Percentiles rank a stretch among this genome's conserved stretches.
Conservation (phyloP, 2,888 invertebrate genomes). For the Zaprionus lineosus region DNA sequence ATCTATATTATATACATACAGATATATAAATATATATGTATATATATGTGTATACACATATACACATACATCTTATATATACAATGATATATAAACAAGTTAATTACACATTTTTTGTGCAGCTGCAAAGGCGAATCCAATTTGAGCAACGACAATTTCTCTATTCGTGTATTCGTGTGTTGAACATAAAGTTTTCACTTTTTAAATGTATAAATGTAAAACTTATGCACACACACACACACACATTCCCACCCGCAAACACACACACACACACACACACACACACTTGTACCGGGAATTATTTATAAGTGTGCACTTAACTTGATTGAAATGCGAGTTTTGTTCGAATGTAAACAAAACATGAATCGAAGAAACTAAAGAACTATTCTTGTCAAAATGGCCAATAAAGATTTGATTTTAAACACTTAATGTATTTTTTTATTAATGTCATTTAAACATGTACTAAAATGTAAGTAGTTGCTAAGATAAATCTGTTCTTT, state of each 20-base stretch:
- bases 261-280: slow-evolving; percentile 11
- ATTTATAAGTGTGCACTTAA: slow-evolving; percentile 55
- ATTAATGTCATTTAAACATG: too few relatives aligned
- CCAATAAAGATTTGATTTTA: slow-evolving; percentile 79
- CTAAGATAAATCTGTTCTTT: too few relatives aligned
- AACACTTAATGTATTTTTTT: slow-evolving; percentile 3
- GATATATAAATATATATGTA: slow-evolving; percentile 19
- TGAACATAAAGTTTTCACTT: slow-evolving; percentile 38
- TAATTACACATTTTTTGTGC: slow-evolving; percentile 43
- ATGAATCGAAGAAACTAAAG: slow-evolving; percentile 52
- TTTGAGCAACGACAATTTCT: slow-evolving; percentile 45
- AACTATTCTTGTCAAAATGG: slow-evolving; percentile 82
- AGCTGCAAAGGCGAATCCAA: slow-evolving; percentile 44
- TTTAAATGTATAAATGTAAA: slow-evolving; percentile 55
- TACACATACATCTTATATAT: background rate
- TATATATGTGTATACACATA: slow-evolving; percentile 2
- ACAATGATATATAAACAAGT: slow-evolving; percentile 14
- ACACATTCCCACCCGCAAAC: slow-evolving; percentile 36
- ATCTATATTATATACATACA: slow-evolving; percentile 16
- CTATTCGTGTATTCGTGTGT: slow-evolving; percentile 48
- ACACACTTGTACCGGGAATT: slow-evolving; percentile 31
- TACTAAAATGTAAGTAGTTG: too few relatives aligned
- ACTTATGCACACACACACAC: slow-evolving; percentile 38
- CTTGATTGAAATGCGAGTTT: slow-evolving; percentile 47
- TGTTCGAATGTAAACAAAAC: slow-evolving; percentile 47